phyloP scores from a whole-genome alignment of 2,888 invertebrate genomes.

The Zootermopsis nevadensis region DNA sequence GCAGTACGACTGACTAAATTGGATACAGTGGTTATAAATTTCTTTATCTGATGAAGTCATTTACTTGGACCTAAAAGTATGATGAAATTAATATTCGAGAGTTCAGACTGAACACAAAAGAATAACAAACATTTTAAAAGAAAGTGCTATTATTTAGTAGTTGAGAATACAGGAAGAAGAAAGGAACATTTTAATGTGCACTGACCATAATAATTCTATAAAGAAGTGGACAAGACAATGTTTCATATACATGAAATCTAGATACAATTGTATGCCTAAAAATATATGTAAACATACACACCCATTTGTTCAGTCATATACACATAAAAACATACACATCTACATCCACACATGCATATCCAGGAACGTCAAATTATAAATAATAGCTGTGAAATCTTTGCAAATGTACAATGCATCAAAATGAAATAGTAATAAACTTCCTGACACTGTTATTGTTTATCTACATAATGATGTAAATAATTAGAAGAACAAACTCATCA shows the following conservation, averaged over 20 bases:
- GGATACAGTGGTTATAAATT: too few relatives aligned
- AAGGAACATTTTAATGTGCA: not conserved
- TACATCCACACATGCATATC: not conserved
- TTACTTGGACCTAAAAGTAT: too few relatives aligned
- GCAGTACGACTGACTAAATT: too few relatives aligned
- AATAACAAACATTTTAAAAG: too few relatives aligned
- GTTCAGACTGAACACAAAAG: too few relatives aligned
- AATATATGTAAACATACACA: not conserved
- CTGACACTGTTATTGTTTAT: not conserved
- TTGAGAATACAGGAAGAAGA: not conserved
- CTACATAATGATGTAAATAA: not conserved
- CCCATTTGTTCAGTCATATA: not conserved
- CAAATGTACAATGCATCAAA: not conserved
- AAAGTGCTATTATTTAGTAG: too few relatives aligned
- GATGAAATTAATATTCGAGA: too few relatives aligned
- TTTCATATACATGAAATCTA: not conserved
- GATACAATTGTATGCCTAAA: not conserved
- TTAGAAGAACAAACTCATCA: not conserved
- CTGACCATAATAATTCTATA: not conserved
- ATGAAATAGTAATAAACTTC: not conserved
- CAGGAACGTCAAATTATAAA: conserved; percentile 15
- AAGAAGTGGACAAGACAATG: not conserved
- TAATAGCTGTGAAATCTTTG: not conserved
- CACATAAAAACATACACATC: not conserved
- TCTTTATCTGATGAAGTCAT: too few relatives aligned